Evolutionary conservation across 2,113 vertebrate species (phyloP).

Genomic region (Passer domesticus): DNA sequence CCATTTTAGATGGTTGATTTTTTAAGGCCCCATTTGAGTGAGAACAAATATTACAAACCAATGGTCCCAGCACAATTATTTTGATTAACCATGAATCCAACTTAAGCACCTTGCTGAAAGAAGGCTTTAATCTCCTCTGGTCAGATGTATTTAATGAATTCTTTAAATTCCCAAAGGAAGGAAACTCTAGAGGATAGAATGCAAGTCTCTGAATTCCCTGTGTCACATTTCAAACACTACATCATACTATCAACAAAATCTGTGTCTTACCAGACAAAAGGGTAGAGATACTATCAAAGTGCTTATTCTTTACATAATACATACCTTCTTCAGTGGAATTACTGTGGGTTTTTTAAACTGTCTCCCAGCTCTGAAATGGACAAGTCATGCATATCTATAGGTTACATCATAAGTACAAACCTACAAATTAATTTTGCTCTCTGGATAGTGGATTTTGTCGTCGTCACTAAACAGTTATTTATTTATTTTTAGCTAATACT

Average conservation of each 20-base stretch:
- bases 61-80: background rate
- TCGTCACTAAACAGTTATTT: background rate
- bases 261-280: background rate
- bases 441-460: background rate
- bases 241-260: background rate
- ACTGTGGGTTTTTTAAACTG: background rate
- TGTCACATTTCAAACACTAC: background rate
- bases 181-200: background rate
- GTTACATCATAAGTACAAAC: background rate
- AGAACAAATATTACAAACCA: background rate
- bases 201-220: background rate
- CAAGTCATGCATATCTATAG: background rate
- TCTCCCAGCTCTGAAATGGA: background rate
- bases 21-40: background rate
- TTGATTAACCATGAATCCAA: background rate
- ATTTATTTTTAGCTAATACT: background rate
- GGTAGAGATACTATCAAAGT: background rate
- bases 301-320: background rate
- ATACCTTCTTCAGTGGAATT: background rate
- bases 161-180: conserved; percentile 12
- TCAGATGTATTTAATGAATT: conserved; percentile 28
- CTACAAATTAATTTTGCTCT: background rate
- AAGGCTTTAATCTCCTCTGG: background rate
- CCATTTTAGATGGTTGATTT: background rate
- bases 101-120: conserved; percentile 7